A percentile compares a stretch with the other conserved stretches of the same genome.
Evolutionary conservation across 1,140 invertebrate genomes (phyloP).

Genomic region (Drosophila kikkawai): DNA sequence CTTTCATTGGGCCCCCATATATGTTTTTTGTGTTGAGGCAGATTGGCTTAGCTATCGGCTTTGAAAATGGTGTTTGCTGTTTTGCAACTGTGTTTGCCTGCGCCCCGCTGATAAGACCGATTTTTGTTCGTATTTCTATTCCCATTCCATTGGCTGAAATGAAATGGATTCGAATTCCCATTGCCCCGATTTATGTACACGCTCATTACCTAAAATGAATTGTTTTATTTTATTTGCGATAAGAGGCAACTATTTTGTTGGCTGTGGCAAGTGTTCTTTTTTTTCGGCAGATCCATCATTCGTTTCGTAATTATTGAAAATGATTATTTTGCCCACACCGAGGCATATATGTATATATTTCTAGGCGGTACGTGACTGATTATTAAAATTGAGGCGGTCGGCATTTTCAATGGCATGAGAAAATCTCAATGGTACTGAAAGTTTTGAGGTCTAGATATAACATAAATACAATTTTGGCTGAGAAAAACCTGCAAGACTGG

Average conservation of each 20-base stretch:
- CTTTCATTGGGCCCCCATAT: slow-evolving; percentile 16
- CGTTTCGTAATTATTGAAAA: slow-evolving; percentile 29
- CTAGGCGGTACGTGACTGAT: slow-evolving; percentile 24
- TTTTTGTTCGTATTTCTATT: slow-evolving; percentile 37
- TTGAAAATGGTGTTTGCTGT: slow-evolving; percentile 48
- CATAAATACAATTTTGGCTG: not conserved
- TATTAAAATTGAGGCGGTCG: not conserved
- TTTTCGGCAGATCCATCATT: slow-evolving; percentile 27
- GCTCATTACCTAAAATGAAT: slow-evolving; percentile 38
- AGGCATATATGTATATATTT: not conserved
- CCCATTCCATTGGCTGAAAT: slow-evolving; percentile 6
- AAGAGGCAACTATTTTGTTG: slow-evolving; percentile 41
- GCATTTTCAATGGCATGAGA: slow-evolving; percentile 14
- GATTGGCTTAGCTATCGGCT: slow-evolving; percentile 28
- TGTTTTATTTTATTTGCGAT: slow-evolving; percentile 32
- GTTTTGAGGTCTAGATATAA: slow-evolving; percentile 1
- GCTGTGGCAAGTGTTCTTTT: slow-evolving; percentile 63
- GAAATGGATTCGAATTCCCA: slow-evolving; percentile 4
- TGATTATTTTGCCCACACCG: slow-evolving; percentile 3
- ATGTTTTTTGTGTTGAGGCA: slow-evolving; percentile 19
- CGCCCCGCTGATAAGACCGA: slow-evolving; percentile 29
- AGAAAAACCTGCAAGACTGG: not conserved
- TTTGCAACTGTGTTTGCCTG: slow-evolving; percentile 68
- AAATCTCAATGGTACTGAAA: slow-evolving; percentile 12
- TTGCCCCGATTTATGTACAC: slow-evolving; percentile 6